phyloP scores from a whole-genome alignment of 2,113 vertebrate species.

The Mionectes macconnelli region DNA sequence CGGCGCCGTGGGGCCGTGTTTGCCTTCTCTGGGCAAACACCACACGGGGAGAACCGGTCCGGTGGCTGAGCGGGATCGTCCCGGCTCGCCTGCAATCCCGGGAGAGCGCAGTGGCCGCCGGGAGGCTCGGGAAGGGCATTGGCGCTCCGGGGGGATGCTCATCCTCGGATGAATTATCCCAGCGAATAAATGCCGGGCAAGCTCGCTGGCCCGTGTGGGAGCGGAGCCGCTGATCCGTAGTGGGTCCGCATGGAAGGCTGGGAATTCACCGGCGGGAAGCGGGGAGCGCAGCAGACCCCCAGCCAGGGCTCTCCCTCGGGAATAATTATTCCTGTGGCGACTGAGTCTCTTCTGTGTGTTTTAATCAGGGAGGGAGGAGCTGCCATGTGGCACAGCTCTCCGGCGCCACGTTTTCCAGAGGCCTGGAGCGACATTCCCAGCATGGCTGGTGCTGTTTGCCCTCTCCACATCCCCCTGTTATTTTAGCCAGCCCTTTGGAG shows the following conservation, averaged over 20 bases:
- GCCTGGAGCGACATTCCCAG: neutral
- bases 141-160: neutral
- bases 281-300: rapidly evolving
- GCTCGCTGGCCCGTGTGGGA: neutral
- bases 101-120: neutral
- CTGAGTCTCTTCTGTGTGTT: neutral
- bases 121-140: neutral
- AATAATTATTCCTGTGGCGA: neutral
- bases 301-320: neutral
- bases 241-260: neutral
- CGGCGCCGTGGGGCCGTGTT: neutral
- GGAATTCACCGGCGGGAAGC: neutral
- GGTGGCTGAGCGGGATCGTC: neutral
- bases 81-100: neutral
- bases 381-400: neutral
- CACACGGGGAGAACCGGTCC: neutral
- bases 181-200: neutral
- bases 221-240: rapidly evolving
- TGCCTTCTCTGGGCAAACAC: conserved; percentile 58
- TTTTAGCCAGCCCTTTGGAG: neutral
- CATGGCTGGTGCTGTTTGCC: neutral
- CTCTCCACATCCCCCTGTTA: neutral
- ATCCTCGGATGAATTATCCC: neutral
- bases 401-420: neutral
- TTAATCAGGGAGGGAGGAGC: neutral